Base-by-base conservation (phyloP, 2,797 vertebrate species). In the Denticeps clupeoides region DNA sequence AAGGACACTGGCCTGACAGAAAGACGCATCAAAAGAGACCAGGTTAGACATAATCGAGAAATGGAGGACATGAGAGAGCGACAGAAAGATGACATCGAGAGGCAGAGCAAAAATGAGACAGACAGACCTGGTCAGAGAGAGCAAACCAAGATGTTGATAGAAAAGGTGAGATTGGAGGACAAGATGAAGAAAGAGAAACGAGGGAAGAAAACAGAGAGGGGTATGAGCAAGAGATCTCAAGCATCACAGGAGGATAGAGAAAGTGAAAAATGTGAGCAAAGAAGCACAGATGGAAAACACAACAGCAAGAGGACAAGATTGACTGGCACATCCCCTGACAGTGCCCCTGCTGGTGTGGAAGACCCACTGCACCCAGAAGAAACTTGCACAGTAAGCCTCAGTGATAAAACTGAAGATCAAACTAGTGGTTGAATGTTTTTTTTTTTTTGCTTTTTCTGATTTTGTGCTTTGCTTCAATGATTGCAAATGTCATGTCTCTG, bases 291-390 rank as follows among this genome's bases (percentile, higher is more conserved):
- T 32, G 4, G 27, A n/a, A 47, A 11, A 55, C 24, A 24, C 19
- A 21, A 18, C 13, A 41, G 27, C 10, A 59, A 56, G 54, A 75
- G 49, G 41, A 68, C 69, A 2, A 65, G 59, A n/a, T 74, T 73
- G 18, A 69, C 49, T 1, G 22, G 54, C 5, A 69, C 59, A 41
- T 72, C 73, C 1, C 63, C 75, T 63, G 75, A 71, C 31, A 33
- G 71, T 49, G 53, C 75, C 26, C 69, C 75, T 12, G 71, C 65
- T 47, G 58, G 67, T 63, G 71, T 71, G 68, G 76, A 82, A 65
- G 77, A 71, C 60, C 64, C 29, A 68, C 69, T 67, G 41, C 70
- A 75, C 53, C 73, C 73, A 50, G 78, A 74, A 59, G 79, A 82
- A 73, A 78, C 82, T 59, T 69, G 65, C n/a, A 42, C 29, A 29